phyloP scores from a whole-genome alignment of 2,888 invertebrate species.

The Nephrotoma flavescens region DNA sequence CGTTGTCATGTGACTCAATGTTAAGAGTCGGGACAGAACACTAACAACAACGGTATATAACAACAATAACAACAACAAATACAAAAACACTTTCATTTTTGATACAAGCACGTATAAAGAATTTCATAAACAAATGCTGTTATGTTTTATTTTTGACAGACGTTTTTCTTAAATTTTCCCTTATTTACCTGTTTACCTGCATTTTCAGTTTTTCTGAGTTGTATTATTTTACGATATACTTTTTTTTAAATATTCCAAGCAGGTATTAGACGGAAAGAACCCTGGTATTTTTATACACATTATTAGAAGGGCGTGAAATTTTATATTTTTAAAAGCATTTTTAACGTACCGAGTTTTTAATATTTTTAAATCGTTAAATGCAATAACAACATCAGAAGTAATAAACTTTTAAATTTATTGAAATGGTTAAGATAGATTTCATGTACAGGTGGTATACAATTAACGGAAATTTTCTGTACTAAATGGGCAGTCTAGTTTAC shows the following conservation, averaged over 20 bases:
- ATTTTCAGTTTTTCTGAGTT: neutral
- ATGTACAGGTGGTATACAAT: neutral
- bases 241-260: neutral
- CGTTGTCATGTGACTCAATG: neutral
- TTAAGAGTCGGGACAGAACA: neutral
- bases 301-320: neutral
- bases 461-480: no score
- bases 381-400: neutral
- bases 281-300: neutral
- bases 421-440: neutral
- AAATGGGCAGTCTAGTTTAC: no score
- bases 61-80: neutral
- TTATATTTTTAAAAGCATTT: neutral
- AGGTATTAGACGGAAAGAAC: neutral
- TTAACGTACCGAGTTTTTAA: neutral
- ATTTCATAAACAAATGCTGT: neutral
- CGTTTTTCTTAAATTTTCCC: neutral
- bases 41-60: neutral
- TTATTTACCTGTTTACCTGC: neutral
- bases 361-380: neutral
- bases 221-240: neutral
- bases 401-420: neutral
- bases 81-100: neutral
- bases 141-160: neutral
- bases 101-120: neutral